Percentiles rank a stretch among this genome's conserved stretches.
Evolutionary conservation across 2,797 vertebrate species (phyloP).

Genomic region (Basileuterus tristriatus): DNA sequence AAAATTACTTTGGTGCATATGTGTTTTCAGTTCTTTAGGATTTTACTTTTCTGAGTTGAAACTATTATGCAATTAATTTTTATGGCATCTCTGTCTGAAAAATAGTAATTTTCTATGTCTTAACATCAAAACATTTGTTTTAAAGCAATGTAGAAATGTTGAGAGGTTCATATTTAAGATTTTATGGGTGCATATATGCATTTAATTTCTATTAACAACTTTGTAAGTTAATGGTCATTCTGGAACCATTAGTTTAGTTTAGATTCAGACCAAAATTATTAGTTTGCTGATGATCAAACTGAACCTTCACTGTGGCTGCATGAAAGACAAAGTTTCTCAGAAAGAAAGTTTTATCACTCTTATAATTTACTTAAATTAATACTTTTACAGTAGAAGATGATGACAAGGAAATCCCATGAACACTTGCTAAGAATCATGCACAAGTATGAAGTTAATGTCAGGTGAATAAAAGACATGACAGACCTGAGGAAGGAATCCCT

Average conservation of each 20-base stretch:
- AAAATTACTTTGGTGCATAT: rapidly evolving
- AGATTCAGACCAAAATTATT: neutral
- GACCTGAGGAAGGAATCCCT: neutral
- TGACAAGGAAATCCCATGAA: neutral
- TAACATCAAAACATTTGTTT: neutral
- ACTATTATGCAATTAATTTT: neutral
- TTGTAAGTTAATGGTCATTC: neutral
- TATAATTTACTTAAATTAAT: neutral
- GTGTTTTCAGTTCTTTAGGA: neutral
- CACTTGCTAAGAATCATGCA: neutral
- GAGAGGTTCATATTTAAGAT: neutral
- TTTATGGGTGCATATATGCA: neutral
- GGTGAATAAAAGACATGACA: neutral
- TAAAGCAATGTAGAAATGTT: neutral
- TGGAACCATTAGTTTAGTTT: neutral
- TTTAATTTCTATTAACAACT: neutral
- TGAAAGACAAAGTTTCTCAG: neutral
- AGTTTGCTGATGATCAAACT: neutral
- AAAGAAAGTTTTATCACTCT: neutral
- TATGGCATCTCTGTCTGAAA: neutral
- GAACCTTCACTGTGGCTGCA: neutral
- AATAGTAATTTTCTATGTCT: neutral
- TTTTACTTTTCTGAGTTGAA: neutral
- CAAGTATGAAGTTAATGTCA: neutral
- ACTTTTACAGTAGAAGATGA: neutral